These are phyloP conservation scores for Shargacucullia verbasci DNA, from an alignment of 2,888 invertebrate species.

Conservation along the genomic window DNA sequence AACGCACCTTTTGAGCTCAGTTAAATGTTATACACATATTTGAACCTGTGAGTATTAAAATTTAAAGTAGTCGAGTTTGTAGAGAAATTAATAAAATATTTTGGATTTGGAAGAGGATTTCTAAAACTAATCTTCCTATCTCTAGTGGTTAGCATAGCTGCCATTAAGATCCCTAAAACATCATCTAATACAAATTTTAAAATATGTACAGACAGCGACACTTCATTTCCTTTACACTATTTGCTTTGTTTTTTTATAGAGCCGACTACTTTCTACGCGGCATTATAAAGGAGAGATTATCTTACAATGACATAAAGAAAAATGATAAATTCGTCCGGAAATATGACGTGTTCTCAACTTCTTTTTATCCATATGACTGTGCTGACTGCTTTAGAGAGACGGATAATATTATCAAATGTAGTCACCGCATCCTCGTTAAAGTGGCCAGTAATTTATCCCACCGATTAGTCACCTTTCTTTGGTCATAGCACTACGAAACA, in stretches of 20 bases:
- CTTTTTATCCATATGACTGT: neutral
- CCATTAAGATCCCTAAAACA: too few relatives aligned
- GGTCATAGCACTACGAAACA: conserved; percentile 46
- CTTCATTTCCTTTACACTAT: conserved; percentile 29
- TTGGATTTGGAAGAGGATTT: too few relatives aligned
- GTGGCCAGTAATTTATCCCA: conserved; percentile 20
- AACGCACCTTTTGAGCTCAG: neutral
- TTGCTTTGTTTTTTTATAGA: conserved; percentile 26
- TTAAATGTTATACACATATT: too few relatives aligned
- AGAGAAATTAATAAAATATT: too few relatives aligned
- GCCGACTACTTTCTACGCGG: conserved; percentile 11
- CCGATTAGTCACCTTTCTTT: conserved; percentile 45
- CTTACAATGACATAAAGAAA: conserved; percentile 26
- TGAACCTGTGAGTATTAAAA: too few relatives aligned
- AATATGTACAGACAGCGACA: conserved; percentile 8
- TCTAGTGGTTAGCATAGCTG: too few relatives aligned
- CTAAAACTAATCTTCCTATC: too few relatives aligned
- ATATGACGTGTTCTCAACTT: conserved; percentile 12
- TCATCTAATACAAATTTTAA: too few relatives aligned
- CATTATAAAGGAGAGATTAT: conserved; percentile 30
- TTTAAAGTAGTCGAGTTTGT: too few relatives aligned
- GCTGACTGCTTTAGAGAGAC: conserved; percentile 8
- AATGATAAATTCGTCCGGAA: conserved; percentile 11
- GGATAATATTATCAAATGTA: conserved; percentile 14
- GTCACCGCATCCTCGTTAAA: conserved; percentile 32